These are phyloP conservation scores for Channallabes apus DNA, from an alignment of 2,797 vertebrate genomes.

Conservation along the genomic window DNA sequence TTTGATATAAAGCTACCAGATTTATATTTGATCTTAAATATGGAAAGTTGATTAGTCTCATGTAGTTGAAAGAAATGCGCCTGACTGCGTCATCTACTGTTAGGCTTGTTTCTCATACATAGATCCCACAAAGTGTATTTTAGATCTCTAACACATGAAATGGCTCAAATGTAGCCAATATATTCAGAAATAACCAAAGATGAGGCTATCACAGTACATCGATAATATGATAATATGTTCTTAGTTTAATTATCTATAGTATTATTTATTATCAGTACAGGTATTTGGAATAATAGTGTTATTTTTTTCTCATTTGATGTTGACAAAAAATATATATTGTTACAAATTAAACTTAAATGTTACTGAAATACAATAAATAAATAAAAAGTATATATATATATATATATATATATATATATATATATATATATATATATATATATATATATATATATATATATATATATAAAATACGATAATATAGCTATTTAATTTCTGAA, in stretches of 20 bases:
- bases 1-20: constrained; percentile 72
- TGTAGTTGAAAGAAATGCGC: constrained; percentile 53
- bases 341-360: no score
- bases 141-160: constrained; percentile 1
- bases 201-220: background rate
- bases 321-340: no score
- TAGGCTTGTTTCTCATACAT: constrained; percentile 39
- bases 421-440: no score
- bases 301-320: no score
- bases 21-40: constrained; percentile 75
- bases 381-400: no score
- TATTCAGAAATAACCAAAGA: background rate
- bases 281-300: no score
- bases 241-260: background rate
- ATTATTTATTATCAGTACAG: background rate
- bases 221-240: background rate
- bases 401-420: no score
- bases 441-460: no score
- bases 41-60: constrained; percentile 60
- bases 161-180: background rate
- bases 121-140: constrained; percentile 30
- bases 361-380: no score
- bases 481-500: background rate
- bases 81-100: constrained; percentile 67
- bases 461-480: no score